Evolutionary conservation across 2,797 vertebrate genomes (phyloP).

Genomic region (Anisognathus igniventris): DNA sequence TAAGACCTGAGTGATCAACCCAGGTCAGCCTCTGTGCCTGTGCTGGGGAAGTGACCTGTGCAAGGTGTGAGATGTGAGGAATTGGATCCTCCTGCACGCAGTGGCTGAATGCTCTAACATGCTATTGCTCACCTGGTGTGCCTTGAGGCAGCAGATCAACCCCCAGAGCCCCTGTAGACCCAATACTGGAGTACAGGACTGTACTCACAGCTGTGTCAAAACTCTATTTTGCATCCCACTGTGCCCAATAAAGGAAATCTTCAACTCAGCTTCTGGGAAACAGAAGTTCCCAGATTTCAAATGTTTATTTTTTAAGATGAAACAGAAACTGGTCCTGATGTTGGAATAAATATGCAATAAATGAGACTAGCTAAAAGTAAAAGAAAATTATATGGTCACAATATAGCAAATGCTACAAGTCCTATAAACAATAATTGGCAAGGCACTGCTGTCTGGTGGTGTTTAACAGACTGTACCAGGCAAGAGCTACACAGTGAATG

Average conservation of each 20-base stretch:
- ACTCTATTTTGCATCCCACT: not conserved
- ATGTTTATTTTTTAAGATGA: not conserved
- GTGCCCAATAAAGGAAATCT: not conserved
- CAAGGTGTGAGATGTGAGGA: not conserved
- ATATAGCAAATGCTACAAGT: not conserved
- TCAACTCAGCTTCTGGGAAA: not conserved
- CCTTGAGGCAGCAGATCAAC: not conserved
- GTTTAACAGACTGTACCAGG: not conserved
- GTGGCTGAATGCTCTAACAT: rapidly evolving
- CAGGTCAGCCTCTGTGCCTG: not conserved
- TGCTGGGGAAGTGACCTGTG: not conserved
- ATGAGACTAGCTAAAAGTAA: not conserved
- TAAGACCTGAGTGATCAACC: not conserved
- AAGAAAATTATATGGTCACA: not conserved
- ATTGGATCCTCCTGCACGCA: rapidly evolving
- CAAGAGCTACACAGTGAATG: not conserved
- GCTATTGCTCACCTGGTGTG: rapidly evolving
- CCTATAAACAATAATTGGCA: not conserved
- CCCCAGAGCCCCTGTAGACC: not conserved
- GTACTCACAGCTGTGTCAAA: too few relatives aligned
- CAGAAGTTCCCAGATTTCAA: not conserved
- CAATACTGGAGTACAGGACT: rapidly evolving
- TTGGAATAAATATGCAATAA: not conserved
- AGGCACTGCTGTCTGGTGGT: not conserved
- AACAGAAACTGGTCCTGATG: not conserved